Conservation (phyloP, 2,888 invertebrate species). For the Deladenus siricidicola region DNA sequence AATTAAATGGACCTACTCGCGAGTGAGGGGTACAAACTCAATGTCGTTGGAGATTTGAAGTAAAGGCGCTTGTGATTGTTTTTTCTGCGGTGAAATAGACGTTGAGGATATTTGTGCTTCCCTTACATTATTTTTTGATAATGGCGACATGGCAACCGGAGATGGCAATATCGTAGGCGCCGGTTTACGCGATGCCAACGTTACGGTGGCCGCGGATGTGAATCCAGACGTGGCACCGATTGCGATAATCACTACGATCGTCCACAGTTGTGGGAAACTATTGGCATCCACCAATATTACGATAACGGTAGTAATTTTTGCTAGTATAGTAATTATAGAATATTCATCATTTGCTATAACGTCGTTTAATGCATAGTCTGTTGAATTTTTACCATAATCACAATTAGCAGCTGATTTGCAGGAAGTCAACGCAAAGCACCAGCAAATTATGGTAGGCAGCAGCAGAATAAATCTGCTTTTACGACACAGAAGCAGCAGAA, state of each 20-base stretch:
- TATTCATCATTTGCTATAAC: no score
- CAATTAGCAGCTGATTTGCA: no score
- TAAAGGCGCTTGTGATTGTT: not conserved
- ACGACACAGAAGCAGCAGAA: no score
- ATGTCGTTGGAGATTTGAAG: constrained; percentile 4
- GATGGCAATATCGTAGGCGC: no score
- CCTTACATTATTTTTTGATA: not conserved
- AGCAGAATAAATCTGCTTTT: no score
- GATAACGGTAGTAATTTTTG: not conserved
- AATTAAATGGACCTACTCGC: constrained; percentile 12
- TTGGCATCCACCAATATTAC: not conserved
- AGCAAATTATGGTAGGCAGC: no score
- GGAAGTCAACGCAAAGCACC: no score
- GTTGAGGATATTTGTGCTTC: not conserved
- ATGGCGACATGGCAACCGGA: no score
- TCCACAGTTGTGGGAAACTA: not conserved
- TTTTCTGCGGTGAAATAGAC: not conserved
- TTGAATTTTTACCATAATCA: no score
- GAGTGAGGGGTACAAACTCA: constrained; percentile 23
- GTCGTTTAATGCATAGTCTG: no score
- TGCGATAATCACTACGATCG: not conserved
- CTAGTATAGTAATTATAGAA: not conserved
- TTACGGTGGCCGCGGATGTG: not conserved
- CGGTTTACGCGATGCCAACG: not conserved
- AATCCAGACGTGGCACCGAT: not conserved